Evolutionary conservation across 2,797 vertebrate species (phyloP), one percentile per base, ranked within the genome.

Genomic region (Jordanella pulchra): DNA sequence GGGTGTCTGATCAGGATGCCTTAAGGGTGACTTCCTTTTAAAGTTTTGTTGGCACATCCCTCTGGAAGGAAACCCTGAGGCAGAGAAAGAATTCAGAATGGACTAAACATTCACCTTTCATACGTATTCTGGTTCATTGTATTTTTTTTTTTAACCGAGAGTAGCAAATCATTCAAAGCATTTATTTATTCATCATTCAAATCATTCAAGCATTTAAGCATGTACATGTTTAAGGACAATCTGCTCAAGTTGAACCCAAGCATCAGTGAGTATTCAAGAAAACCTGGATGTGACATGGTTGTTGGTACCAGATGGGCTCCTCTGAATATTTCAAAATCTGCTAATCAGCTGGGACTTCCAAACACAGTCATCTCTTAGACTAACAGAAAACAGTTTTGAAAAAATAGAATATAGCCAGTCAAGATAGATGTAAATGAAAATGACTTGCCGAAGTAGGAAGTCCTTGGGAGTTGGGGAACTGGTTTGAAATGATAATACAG

Each of bases 311-410:
- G 60, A 63, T 63, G 60, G 60, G 60, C 60, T 63, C 21, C 32
- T 63, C 60, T 63, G 60, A 63, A 63, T 63, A 63, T 42, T 63
- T 63, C 35, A 63, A 35, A 63, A 42, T 39, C 60, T n/a, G 21
- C 21, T 63, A 12, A 63, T 42, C 35, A 7, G n/a, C 32, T 39
- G 60, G 60, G 35, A n/a, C 14, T 63, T 63, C 35, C 60, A n/a
- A 39, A 13, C 60, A 63, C 23, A 63, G 35, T 39, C 21, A n/a
- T 61, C 12, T 61, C 21, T 1, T 13, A 61, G 32, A 61, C 32
- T 61, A 39, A 39, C 35, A 61, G 58, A 61, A 39, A 61, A 39
- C n/a, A 10, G 32, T 23, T 39, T 39, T 32, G 2, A n/a, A n/a
- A 61, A 39, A n/a, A 7, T 9, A 23, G 18, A 23, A 60, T 32